Percentiles rank a stretch among this genome's conserved stretches.
Evolutionary conservation across 2,888 invertebrate genomes (phyloP).

Genomic region (Zelleria hepariella): DNA sequence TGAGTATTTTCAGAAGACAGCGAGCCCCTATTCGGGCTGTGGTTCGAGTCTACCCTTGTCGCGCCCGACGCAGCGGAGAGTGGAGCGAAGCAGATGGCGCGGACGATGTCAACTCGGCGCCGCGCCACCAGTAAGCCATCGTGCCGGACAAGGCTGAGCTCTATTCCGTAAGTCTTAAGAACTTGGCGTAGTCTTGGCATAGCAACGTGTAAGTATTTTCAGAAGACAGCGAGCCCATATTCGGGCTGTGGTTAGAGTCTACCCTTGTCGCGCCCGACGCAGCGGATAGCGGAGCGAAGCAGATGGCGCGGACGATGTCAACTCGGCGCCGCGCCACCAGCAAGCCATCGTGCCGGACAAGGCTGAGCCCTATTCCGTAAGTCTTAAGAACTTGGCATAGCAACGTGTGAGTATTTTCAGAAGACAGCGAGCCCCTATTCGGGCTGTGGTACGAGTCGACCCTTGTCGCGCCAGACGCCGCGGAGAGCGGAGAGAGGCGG

Average conservation of each 20-base stretch:
- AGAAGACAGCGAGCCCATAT: conserved; percentile 87
- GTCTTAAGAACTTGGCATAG: too few relatives aligned
- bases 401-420: too few relatives aligned
- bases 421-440: conserved; percentile 87
- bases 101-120: conserved; percentile 57
- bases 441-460: conserved; percentile 97
- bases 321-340: conserved; percentile 44
- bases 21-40: conserved; percentile 90
- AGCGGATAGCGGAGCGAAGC: conserved; percentile 62
- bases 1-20: conserved; percentile 81
- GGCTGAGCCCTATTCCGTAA: conserved; percentile 64
- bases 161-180: conserved; percentile 46
- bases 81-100: conserved; percentile 67
- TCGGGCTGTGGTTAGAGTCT: conserved; percentile 96
- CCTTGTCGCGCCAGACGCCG: conserved; percentile 82
- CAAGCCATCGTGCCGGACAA: conserved; percentile 63
- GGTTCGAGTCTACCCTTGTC: conserved; percentile 95
- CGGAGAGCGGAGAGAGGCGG: conserved; percentile 62
- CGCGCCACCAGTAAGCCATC: conserved; percentile 50
- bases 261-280: conserved; percentile 87
- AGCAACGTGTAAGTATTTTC: too few relatives aligned
- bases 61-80: conserved; percentile 79
- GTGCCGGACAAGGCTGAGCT: conserved; percentile 67
- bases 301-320: conserved; percentile 64
- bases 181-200: too few relatives aligned